Percentiles rank a stretch among this genome's conserved stretches.
phyloP scores from a whole-genome alignment of 1,140 invertebrate species.

The Cotesia glomerata region DNA sequence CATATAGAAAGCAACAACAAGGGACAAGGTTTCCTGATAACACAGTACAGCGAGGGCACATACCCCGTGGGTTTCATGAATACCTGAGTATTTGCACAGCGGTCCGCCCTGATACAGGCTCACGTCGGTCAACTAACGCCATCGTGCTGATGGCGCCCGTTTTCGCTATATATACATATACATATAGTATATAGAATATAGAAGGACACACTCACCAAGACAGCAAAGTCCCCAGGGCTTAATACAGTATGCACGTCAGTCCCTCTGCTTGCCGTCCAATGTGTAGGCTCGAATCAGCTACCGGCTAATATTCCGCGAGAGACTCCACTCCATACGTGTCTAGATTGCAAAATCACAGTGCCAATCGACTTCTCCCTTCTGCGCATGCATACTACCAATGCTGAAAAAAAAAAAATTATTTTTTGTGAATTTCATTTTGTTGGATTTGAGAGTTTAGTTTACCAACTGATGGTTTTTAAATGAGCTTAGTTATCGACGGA shows the following conservation, averaged over 20 bases:
- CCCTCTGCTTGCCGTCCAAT: slow-evolving; percentile 50
- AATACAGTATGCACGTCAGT: slow-evolving; percentile 61
- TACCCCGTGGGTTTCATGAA: slow-evolving; percentile 53
- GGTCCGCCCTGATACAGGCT: slow-evolving; percentile 42
- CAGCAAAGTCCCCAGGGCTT: slow-evolving; percentile 52
- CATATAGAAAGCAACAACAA: slow-evolving; percentile 12
- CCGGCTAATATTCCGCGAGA: slow-evolving; percentile 60
- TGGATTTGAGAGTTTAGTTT: no score
- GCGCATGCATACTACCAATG: neutral
- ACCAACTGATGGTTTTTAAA: no score
- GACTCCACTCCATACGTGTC: slow-evolving; percentile 47
- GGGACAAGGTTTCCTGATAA: slow-evolving; percentile 35
- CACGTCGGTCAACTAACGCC: slow-evolving; percentile 1
- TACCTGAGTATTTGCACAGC: slow-evolving; percentile 57
- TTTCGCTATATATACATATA: neutral
- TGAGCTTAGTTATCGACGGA: no score
- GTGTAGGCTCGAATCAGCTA: slow-evolving; percentile 52
- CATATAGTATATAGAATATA: neutral
- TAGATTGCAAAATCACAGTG: slow-evolving; percentile 37
- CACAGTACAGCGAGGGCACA: slow-evolving; percentile 40
- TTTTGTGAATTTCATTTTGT: no score
- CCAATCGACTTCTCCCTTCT: slow-evolving; percentile 4
- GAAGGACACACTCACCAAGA: slow-evolving; percentile 28
- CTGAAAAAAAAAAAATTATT: no score
- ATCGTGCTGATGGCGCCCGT: neutral